Base-by-base conservation (phyloP, 2,797 vertebrate species). In the Etheostoma perlongum region DNA sequence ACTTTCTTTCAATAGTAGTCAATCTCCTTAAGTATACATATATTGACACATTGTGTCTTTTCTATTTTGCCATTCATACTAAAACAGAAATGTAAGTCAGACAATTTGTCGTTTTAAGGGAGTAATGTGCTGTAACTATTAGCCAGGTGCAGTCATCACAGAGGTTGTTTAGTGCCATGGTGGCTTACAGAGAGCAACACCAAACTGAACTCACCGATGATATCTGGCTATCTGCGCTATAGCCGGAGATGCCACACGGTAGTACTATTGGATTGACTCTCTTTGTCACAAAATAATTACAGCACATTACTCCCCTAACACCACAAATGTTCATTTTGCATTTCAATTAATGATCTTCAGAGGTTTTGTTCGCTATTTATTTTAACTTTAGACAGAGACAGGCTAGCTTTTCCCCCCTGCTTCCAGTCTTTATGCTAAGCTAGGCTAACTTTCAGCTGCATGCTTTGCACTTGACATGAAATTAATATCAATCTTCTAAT, bases 1-100 rank as follows among this genome's bases (percentile, higher is more conserved):
- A 52, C n/a, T 61, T 61, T 62, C 42, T 47, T 62, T 27, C 42
- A 62, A 47, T 42, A 62, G 21, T 11, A 27, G 27, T 27, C 27
- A 27, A 27, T 52, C 16, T 27, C 33, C 2, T 27, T 2, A n/a
- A 27, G 33, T 52, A 40, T 40, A 40, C 36, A 40, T 23, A 23
- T 23, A 59, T 11, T 21, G 21, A 21, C 57, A n/a, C 36, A 60
- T 18, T 42, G 21, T 60, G 5, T 59, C 44, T 49, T 40, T 40
- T 1, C 5, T 27, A 40, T 46, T 51, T 60, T 59, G 13, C 2
- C 4, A 14, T 60, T 0, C 12, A 10, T 25, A 2, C 8, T 27
- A 18, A 25, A 46, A 60, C 46, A 48, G 5, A 46, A 2, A n/a
- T 33, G 23, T 30, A 36, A 65, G 21, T 11, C 1, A 0, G 10